phyloP scores from a whole-genome alignment of 2,888 invertebrate species.

The Lasioglossum malachurum region DNA sequence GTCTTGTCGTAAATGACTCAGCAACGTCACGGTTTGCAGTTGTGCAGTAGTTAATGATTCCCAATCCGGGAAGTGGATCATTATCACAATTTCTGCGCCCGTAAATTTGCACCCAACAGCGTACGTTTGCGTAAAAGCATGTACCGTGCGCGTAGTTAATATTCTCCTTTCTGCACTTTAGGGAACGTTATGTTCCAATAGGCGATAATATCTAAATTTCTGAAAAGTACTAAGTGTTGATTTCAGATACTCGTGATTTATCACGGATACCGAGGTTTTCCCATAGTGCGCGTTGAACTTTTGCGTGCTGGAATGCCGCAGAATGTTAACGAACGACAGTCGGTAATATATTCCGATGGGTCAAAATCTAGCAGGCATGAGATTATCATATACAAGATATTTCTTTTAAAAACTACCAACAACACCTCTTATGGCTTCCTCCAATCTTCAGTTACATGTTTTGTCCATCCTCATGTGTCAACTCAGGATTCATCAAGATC shows the following conservation, averaged over 20 bases:
- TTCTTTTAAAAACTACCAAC: background rate
- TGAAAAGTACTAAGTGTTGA: background rate
- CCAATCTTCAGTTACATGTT: background rate
- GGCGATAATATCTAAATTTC: background rate
- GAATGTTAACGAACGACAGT: background rate
- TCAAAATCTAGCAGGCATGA: background rate
- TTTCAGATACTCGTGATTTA: background rate
- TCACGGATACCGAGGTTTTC: slow-evolving; percentile 1
- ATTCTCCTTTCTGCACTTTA: background rate
- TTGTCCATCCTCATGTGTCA: background rate
- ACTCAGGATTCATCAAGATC: background rate
- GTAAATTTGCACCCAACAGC: background rate
- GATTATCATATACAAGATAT: background rate
- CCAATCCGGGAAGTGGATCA: background rate
- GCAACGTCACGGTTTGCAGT: too few relatives aligned
- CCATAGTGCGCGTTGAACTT: background rate
- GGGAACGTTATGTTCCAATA: background rate
- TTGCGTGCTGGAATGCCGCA: background rate
- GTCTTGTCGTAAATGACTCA: too few relatives aligned
- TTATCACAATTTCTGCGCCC: background rate
- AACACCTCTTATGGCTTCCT: background rate
- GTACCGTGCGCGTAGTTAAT: background rate
- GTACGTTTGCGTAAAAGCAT: background rate
- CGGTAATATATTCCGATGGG: background rate
- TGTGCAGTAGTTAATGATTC: background rate